A percentile compares a stretch with the other conserved stretches of the same genome.
These are phyloP conservation scores for Chalcis sispes DNA, from an alignment of 2,888 invertebrate genomes.

Conservation along the genomic window DNA sequence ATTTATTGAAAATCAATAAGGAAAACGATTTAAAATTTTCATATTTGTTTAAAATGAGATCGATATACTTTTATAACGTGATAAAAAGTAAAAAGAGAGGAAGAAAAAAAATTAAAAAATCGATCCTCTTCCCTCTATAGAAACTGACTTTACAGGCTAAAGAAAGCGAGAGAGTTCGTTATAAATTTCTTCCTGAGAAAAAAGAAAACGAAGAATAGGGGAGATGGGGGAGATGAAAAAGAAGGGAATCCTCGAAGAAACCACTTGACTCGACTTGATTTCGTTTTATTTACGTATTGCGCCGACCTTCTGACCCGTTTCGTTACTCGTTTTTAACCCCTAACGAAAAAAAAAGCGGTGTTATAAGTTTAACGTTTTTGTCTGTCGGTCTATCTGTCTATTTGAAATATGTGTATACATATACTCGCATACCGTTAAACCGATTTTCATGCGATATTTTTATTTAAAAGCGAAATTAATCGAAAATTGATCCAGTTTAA, in stretches of 20 bases:
- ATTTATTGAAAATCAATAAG: neutral
- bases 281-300: constrained; percentile 36
- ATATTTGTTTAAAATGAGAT: constrained; percentile 39
- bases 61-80: constrained; percentile 10
- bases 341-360: too few species aligned
- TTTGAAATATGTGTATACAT: too few species aligned
- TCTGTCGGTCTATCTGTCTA: too few species aligned
- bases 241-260: constrained; percentile 39
- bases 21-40: neutral
- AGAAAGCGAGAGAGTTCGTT: constrained; percentile 37
- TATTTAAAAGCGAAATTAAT: too few species aligned
- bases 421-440: too few species aligned
- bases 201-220: neutral
- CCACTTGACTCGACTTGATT: constrained; percentile 22
- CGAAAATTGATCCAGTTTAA: too few species aligned
- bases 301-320: constrained; percentile 54
- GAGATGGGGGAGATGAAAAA: constrained; percentile 5
- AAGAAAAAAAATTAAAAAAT: constrained; percentile 34
- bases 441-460: too few species aligned
- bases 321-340: too few species aligned
- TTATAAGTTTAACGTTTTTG: too few species aligned
- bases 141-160: neutral
- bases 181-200: constrained; percentile 36
- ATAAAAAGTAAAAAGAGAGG: constrained; percentile 10
- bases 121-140: constrained; percentile 9